Evolutionary conservation across 1,140 invertebrate species (phyloP).

Genomic region (Pollicipes pollicipes): DNA sequence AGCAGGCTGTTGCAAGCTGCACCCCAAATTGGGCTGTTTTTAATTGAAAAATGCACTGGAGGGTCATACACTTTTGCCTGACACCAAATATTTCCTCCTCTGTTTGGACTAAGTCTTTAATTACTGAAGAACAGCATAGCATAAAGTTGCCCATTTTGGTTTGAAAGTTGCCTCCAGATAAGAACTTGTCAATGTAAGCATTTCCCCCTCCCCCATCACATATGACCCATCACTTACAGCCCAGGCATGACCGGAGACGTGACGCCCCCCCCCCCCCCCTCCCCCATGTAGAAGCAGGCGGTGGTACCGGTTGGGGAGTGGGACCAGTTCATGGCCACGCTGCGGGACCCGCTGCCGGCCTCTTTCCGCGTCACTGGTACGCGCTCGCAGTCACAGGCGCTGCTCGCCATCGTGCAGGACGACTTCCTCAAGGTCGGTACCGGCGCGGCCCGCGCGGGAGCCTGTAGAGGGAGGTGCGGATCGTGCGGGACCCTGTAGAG

Average conservation of each 20-base stretch:
- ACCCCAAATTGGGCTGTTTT: no score
- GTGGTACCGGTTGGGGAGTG: slow-evolving; percentile 69
- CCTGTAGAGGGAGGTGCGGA: background rate
- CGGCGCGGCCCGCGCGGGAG: background rate
- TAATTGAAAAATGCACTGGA: no score
- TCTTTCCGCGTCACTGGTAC: slow-evolving; percentile 79
- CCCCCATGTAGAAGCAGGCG: slow-evolving; percentile 47
- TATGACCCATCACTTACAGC: background rate
- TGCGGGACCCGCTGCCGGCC: slow-evolving; percentile 64
- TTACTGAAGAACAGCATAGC: no score
- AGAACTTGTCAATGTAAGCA: background rate
- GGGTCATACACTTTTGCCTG: no score
- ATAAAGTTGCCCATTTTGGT: background rate
- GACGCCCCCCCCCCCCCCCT: no score
- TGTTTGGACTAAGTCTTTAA: no score
- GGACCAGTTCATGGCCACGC: slow-evolving; percentile 50
- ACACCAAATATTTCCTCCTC: no score
- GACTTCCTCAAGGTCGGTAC: background rate
- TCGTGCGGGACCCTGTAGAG: background rate
- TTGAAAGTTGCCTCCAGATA: no score
- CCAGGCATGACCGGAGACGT: slow-evolving; percentile 9
- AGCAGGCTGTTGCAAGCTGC: no score
- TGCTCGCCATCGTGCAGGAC: slow-evolving; percentile 58
- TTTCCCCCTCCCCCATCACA: background rate
- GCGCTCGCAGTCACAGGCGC: slow-evolving; percentile 49